phyloP scores from a whole-genome alignment of 2,888 invertebrate genomes.

The Helleia helle region DNA sequence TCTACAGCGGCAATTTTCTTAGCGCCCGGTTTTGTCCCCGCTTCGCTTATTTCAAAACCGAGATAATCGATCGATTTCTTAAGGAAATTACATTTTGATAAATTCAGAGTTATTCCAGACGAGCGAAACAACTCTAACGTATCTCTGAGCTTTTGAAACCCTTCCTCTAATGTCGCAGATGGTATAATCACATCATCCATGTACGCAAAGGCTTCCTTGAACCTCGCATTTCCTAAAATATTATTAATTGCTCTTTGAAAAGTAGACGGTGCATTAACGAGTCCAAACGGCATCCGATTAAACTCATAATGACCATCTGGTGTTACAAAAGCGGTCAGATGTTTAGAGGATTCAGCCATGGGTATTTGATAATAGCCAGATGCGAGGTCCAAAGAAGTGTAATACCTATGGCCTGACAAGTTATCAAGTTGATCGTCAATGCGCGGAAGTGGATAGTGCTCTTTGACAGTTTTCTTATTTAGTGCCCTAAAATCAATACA shows the following conservation, averaged over 20 bases:
- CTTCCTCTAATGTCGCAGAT: conserved; percentile 9
- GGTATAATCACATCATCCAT: conserved; percentile 21
- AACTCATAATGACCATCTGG: conserved; percentile 8
- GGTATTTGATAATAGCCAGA: background rate
- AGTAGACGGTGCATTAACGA: conserved; percentile 1
- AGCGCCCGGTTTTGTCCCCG: conserved; percentile 4
- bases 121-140: background rate
- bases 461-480: too few relatives aligned
- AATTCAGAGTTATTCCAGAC: conserved; percentile 2
- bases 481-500: background rate
- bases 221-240: conserved; percentile 12
- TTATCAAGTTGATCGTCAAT: background rate
- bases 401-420: background rate
- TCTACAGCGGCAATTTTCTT: conserved; percentile 2
- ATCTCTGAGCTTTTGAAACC: background rate
- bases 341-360: background rate
- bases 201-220: conserved; percentile 14
- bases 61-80: conserved; percentile 2
- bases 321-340: background rate
- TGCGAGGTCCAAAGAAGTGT: background rate
- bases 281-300: conserved; percentile 6
- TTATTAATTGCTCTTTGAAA: conserved; percentile 8
- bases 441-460: too few relatives aligned
- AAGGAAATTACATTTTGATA: conserved; percentile 9
- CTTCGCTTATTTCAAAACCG: conserved; percentile 3